These are phyloP conservation scores for Phrynosoma blainvillii DNA, from an alignment of 2,113 vertebrate genomes.

Conservation along the genomic window DNA sequence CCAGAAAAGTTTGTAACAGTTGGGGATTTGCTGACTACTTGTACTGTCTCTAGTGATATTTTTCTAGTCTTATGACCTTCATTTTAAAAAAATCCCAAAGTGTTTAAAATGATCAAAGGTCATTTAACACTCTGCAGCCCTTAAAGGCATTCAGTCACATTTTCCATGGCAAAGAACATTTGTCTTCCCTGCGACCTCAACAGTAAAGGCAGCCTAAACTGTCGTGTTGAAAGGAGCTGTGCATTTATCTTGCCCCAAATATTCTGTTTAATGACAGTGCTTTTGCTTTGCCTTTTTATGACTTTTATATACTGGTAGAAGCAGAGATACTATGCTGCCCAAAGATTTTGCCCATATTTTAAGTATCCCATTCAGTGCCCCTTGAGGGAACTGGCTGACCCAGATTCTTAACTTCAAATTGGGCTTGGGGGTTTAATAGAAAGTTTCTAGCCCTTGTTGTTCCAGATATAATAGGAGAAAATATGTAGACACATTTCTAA, in stretches of 20 bases:
- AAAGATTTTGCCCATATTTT: not conserved
- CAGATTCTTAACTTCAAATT: too few relatives aligned
- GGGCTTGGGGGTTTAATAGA: not conserved
- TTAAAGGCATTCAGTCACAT: slow-evolving; percentile 52
- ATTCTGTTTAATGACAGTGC: slow-evolving; percentile 2
- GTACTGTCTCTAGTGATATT: slow-evolving; percentile 26
- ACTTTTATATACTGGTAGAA: too few relatives aligned
- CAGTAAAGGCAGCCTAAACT: slow-evolving; percentile 19
- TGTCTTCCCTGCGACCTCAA: slow-evolving; percentile 26
- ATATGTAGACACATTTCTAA: not conserved
- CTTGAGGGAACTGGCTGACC: not conserved
- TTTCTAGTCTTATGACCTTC: slow-evolving; percentile 52
- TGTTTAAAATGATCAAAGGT: slow-evolving; percentile 62
- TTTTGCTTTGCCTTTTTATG: not conserved
- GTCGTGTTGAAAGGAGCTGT: not conserved
- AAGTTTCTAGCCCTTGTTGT: not conserved
- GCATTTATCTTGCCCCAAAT: slow-evolving; percentile 27
- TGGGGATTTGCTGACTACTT: slow-evolving; percentile 21
- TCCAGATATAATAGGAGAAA: not conserved
- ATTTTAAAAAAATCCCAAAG: slow-evolving; percentile 61
- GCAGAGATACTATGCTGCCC: not conserved
- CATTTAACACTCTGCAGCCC: slow-evolving; percentile 52
- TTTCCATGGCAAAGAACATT: slow-evolving; percentile 29
- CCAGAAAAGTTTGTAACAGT: not conserved
- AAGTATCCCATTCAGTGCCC: too few relatives aligned